Base-by-base conservation (phyloP, 2,797 vertebrate species). In the Anomalospiza imberbis region DNA sequence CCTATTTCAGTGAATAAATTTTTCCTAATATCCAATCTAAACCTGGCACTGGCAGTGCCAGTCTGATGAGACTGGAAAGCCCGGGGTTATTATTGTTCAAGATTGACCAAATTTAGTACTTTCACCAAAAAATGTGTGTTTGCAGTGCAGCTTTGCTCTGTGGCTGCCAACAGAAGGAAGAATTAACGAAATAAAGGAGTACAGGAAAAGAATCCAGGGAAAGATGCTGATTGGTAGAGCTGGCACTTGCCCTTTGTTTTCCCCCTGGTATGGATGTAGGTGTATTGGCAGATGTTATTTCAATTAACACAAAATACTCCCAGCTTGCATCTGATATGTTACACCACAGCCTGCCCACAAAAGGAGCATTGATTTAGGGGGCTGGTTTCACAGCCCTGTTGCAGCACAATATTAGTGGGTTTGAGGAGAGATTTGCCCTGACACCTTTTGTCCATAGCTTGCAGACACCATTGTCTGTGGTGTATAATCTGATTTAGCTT, bases 401-500 rank as follows among this genome's bases (percentile, higher is more conserved):
- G 65, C 29, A 78, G 89, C 16, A 88, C 67, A 85, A 60, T 66
- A 60, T 94, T 72, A 42, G 19, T n/a, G 70, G 72, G 38, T 55
- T 92, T 94, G 85, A 94, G 70, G 51, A 70, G 76, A 92, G 82
- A 79, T 97, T 94, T 95, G 38, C 63, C 48, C 60, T 89, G 80
- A 89, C 85, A 78, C 76, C 83, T 86, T 96, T 96, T 96, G 88
- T 93, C 70, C 2, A 0, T 42, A 50, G 42, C 32, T 90, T 85
- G 51, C 67, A 84, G 79, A 81, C 85, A 32, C 58, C 70, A 91
- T 95, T 95, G 91, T 92, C 73, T 32, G 36, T 47, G 61, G 66
- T 38, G 70, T 78, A 83, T 94, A 93, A 95, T 94, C 91, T 96
- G 85, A 93, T 95, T 95, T 88, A 91, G 87, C 85, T 45, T 96